phyloP scores from a whole-genome alignment of 2,888 invertebrate genomes.

The Ptilodon capucinus region DNA sequence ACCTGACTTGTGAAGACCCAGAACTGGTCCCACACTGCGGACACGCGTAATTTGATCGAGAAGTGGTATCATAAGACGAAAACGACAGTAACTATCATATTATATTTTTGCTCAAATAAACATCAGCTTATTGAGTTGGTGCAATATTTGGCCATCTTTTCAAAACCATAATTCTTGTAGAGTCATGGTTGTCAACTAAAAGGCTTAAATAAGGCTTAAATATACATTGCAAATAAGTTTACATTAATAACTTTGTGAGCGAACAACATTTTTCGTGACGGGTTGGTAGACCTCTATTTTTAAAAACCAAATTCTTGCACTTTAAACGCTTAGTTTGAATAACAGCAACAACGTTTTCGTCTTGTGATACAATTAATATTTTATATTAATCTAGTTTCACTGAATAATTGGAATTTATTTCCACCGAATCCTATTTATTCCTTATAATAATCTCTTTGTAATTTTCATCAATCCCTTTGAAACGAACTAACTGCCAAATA shows the following conservation, averaged over 20 bases:
- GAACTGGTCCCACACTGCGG: constrained; percentile 82
- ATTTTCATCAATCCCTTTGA: constrained; percentile 24
- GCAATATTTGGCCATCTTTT: no score
- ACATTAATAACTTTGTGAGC: no score
- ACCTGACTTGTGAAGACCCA: constrained; percentile 92
- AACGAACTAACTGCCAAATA: constrained; percentile 47
- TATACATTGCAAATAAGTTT: no score
- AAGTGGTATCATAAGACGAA: constrained; percentile 57
- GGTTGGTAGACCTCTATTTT: no score
- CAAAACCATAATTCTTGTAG: no score
- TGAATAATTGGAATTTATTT: constrained; percentile 48
- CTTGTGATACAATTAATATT: constrained; percentile 44
- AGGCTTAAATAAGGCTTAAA: no score
- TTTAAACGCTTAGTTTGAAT: no score
- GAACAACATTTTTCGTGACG: no score
- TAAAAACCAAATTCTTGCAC: no score
- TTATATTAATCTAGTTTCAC: constrained; percentile 43
- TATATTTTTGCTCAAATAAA: no score
- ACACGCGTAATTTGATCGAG: constrained; percentile 49
- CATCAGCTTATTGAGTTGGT: not conserved
- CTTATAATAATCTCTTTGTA: constrained; percentile 32
- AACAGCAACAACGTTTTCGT: constrained; percentile 50
- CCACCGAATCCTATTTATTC: constrained; percentile 67
- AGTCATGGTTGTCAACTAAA: no score
- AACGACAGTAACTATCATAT: constrained; percentile 32